Conservation (phyloP, 2,888 invertebrate genomes). For the Temnothorax unifasciatus region DNA sequence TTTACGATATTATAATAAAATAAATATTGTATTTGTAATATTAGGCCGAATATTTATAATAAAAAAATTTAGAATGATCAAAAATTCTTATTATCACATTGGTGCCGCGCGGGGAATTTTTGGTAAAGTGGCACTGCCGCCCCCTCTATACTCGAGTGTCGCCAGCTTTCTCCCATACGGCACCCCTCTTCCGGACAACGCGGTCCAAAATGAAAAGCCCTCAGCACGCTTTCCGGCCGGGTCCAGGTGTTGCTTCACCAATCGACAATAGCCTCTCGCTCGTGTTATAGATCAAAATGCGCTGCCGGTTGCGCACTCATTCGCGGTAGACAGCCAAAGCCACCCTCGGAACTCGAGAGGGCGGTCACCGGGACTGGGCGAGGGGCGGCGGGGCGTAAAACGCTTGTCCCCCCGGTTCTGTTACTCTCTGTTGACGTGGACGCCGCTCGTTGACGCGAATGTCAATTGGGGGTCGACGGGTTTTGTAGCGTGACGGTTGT, state of each 20-base stretch:
- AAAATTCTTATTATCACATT: conserved; percentile 17
- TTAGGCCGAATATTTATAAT: background rate
- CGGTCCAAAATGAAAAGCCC: conserved; percentile 69
- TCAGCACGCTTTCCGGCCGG: conserved; percentile 63
- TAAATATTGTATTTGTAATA: background rate
- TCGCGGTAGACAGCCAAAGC: conserved; percentile 56
- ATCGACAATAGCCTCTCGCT: conserved; percentile 65
- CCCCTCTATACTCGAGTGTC: conserved; percentile 40
- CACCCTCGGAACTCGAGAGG: conserved; percentile 56
- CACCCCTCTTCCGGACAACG: conserved; percentile 52
- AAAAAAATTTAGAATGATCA: background rate
- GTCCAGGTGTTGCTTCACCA: conserved; percentile 71
- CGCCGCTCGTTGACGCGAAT: conserved; percentile 66
- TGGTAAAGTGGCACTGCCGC: conserved; percentile 14
- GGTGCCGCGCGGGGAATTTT: conserved; percentile 4
- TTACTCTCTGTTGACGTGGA: conserved; percentile 62
- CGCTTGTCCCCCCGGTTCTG: conserved; percentile 55
- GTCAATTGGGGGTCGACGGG: conserved; percentile 59
- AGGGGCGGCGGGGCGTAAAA: conserved; percentile 34
- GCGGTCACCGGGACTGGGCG: conserved; percentile 15
- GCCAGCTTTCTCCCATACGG: conserved; percentile 39
- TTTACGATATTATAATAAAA: background rate
- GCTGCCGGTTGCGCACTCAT: conserved; percentile 64
- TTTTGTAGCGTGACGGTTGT: conserved; percentile 54
- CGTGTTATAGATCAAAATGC: conserved; percentile 69